Base-by-base conservation (phyloP, 1,140 invertebrate species). In the Eriocheir sinensis region DNA sequence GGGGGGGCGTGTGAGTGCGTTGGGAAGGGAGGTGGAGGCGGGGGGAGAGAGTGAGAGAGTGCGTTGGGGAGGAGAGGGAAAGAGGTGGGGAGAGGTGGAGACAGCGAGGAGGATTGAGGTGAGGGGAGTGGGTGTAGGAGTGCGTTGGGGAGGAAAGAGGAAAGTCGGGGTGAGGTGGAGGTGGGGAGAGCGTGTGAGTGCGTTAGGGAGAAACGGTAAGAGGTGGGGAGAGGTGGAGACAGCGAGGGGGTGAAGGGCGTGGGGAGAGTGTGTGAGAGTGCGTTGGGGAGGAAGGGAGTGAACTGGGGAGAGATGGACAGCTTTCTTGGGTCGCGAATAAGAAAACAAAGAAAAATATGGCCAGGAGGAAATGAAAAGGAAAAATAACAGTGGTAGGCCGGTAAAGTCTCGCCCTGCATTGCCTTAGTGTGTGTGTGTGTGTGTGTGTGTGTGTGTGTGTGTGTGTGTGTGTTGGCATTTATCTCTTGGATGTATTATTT, bases 381-480 rank as follows among this genome's bases (percentile, higher is more conserved):
- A n/a, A n/a, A n/a, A n/a, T n/a, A n/a, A n/a, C n/a, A n/a, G n/a
- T n/a, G n/a, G n/a, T n/a, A n/a, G n/a, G n/a, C n/a, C n/a, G n/a
- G n/a, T n/a, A n/a, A n/a, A 32, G n/a, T 8, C 34, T 80, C 34
- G 79, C 4, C 27, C 4, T 30, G 34, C 27, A 30, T 80, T 4
- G 6, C 4, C 21, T 80, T 27, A 8, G 79, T 80, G 79, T 80
- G 79, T 80, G 79, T 80, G 79, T 80, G 79, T 27, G 79, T 80
- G 27, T 80, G 79, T 80, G 4, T 80, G 79, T 80, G 79, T 80
- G 53, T 72, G 53, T 80, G 79, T 80, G 79, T 80, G 79, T 80
- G 79, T 80, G n/a, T 80, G 3, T 80, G 27, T 72, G n/a, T n/a
- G n/a, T n/a, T n/a, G n/a, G n/a, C n/a, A n/a, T n/a, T n/a, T n/a